phyloP scores from a whole-genome alignment of 2,797 vertebrate genomes.

The Sarcophilus harrisii region DNA sequence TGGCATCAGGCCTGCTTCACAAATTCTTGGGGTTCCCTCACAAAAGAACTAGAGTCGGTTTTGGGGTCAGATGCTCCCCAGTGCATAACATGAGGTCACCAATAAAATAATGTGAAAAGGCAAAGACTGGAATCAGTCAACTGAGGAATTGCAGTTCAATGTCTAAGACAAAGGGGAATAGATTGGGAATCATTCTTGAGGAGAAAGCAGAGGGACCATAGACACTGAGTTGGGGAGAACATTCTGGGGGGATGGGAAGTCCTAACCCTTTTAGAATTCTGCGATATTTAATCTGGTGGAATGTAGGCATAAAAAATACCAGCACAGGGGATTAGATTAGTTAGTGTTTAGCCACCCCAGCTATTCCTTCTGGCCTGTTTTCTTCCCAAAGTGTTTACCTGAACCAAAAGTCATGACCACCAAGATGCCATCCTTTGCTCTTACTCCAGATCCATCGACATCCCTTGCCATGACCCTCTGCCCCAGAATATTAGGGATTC shows the following conservation, averaged over 20 bases:
- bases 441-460: no score
- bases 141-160: neutral
- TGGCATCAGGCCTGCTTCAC: neutral
- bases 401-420: no score
- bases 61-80: neutral
- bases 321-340: no score
- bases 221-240: neutral
- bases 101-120: neutral
- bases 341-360: no score
- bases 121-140: neutral
- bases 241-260: neutral
- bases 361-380: no score
- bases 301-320: neutral
- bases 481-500: no score
- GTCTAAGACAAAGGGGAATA: neutral
- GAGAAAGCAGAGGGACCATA: neutral
- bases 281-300: neutral
- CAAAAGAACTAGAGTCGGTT: neutral
- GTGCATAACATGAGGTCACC: neutral
- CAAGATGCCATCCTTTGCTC: no score
- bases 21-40: neutral
- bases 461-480: no score
- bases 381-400: no score
- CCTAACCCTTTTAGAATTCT: neutral
- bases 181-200: neutral